Conservation (phyloP, 2,797 vertebrate genomes). For the Clamator glandarius region DNA sequence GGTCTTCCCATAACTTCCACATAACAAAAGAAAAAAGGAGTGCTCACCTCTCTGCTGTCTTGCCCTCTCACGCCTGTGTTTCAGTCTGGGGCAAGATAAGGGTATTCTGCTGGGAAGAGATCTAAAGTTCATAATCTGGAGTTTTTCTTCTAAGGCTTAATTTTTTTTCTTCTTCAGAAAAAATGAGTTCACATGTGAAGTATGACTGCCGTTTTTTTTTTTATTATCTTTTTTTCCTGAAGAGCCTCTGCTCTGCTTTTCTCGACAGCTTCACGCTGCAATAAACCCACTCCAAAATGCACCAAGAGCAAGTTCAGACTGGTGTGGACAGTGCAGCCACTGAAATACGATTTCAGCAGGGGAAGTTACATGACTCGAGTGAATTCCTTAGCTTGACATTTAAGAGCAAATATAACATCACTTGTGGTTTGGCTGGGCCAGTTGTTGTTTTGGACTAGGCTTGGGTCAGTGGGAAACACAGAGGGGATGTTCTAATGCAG, state of each 20-base stretch:
- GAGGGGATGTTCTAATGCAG: not conserved
- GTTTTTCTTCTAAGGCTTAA: conserved; percentile 9
- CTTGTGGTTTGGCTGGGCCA: conserved; percentile 17
- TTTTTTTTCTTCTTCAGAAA: not conserved
- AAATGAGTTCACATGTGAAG: not conserved
- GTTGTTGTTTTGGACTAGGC: not conserved
- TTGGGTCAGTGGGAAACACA: not conserved
- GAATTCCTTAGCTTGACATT: conserved; percentile 51
- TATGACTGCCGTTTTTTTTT: not conserved
- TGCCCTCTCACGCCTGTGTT: not conserved
- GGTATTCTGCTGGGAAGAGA: not conserved
- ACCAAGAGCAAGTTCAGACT: not conserved
- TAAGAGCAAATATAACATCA: not conserved
- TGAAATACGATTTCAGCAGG: not conserved
- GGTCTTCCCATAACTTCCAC: not conserved
- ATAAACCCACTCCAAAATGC: not conserved
- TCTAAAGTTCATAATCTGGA: not conserved
- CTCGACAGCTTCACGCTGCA: not conserved
- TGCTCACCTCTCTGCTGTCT: conserved; percentile 9
- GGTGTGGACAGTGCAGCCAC: not conserved
- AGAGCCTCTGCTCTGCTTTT: not conserved
- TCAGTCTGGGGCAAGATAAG: not conserved
- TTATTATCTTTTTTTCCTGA: not conserved
- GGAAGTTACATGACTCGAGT: conserved; percentile 37
- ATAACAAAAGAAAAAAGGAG: conserved; percentile 8